Conservation (phyloP, 1,140 invertebrate species). For the Trachelipus rathkii region DNA sequence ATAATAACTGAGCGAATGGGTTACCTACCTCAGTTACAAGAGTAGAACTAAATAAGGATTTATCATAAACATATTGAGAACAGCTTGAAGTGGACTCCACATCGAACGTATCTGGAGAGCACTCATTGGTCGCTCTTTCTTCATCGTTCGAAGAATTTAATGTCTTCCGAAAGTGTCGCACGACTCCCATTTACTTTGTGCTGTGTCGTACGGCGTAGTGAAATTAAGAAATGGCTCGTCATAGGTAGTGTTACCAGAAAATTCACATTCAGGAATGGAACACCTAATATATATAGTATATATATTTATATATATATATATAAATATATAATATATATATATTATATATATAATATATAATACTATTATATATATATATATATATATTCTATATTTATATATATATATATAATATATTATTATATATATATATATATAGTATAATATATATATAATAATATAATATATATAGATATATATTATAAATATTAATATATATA, state of each 20-base stretch:
- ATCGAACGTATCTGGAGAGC: slow-evolving; percentile 11
- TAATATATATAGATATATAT: no score
- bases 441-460: no score
- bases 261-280: slow-evolving; percentile 33
- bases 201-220: slow-evolving; percentile 13
- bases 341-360: no score
- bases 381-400: no score
- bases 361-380: no score
- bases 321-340: no score
- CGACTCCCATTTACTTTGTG: not conserved
- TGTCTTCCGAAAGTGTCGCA: not conserved
- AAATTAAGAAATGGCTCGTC: slow-evolving; percentile 23
- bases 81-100: slow-evolving; percentile 10
- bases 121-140: not conserved
- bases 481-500: no score
- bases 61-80: slow-evolving; percentile 32
- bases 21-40: slow-evolving; percentile 37
- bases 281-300: slow-evolving; percentile 23
- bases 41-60: slow-evolving; percentile 32
- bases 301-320: no score
- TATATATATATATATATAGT: no score
- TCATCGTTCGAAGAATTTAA: not conserved
- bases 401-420: no score
- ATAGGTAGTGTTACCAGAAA: slow-evolving; percentile 7
- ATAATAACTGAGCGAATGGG: no score